Conservation (phyloP, 1,140 invertebrate species). For the Matsumurasca onukii region DNA sequence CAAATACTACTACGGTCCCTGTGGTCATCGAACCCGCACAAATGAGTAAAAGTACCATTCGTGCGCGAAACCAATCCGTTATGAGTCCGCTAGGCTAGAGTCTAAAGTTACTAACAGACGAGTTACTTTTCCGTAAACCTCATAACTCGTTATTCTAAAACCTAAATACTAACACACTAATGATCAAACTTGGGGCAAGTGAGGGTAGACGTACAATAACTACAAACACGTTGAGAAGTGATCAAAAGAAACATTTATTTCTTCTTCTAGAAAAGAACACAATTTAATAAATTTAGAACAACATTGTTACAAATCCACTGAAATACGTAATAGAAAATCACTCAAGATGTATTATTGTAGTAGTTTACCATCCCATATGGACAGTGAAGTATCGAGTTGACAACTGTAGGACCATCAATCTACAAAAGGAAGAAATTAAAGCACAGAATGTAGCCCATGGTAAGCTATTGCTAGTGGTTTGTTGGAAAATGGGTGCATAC, state of each 20-base stretch:
- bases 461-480: neutral
- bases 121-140: too few species aligned
- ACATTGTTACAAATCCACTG: slow-evolving; percentile 18
- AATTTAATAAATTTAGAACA: slow-evolving; percentile 12
- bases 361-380: slow-evolving; percentile 7
- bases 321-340: neutral
- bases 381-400: neutral
- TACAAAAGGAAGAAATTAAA: neutral
- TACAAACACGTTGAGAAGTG: too few species aligned
- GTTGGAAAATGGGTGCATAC: neutral
- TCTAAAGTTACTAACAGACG: too few species aligned
- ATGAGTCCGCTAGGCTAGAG: too few species aligned
- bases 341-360: neutral
- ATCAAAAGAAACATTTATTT: slow-evolving; percentile 27
- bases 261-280: slow-evolving; percentile 16
- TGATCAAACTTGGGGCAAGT: too few species aligned
- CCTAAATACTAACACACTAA: too few species aligned
- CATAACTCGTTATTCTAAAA: too few species aligned
- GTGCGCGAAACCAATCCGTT: too few species aligned
- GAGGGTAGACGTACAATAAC: too few species aligned
- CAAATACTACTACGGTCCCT: too few species aligned
- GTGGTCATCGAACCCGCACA: too few species aligned
- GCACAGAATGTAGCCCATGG: neutral
- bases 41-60: too few species aligned
- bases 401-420: neutral